Conservation (phyloP, 1,140 invertebrate species). For the Heterodera carotae region DNA sequence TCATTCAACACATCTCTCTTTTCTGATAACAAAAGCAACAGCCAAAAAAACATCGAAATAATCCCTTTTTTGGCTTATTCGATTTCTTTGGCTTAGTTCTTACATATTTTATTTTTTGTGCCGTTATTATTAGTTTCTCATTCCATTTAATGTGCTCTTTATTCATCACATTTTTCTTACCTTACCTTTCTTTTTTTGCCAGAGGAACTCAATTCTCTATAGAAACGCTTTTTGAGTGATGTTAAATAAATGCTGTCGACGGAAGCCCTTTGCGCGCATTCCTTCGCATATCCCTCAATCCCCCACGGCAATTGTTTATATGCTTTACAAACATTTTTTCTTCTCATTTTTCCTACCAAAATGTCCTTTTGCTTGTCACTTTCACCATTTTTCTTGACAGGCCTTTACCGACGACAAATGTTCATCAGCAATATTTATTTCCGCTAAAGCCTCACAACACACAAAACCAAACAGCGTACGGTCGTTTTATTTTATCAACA, state of each 20-base stretch:
- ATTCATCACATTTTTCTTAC: neutral
- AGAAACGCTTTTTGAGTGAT: conserved; percentile 4
- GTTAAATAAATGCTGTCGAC: neutral
- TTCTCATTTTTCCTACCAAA: neutral
- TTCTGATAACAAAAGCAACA: too few relatives aligned
- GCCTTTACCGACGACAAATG: too few relatives aligned
- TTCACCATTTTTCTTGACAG: too few relatives aligned
- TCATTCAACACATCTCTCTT: too few relatives aligned
- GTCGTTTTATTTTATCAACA: neutral
- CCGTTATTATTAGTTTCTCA: neutral
- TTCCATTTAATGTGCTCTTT: neutral
- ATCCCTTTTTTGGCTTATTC: neutral
- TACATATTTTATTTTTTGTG: neutral
- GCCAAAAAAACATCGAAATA: too few relatives aligned
- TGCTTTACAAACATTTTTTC: neutral
- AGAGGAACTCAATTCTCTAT: neutral
- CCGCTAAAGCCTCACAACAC: too few relatives aligned
- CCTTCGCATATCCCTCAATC: neutral
- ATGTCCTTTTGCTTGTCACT: too few relatives aligned
- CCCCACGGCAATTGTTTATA: too few relatives aligned
- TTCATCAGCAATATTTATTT: too few relatives aligned
- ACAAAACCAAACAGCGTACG: too few relatives aligned
- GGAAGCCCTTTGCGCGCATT: neutral
- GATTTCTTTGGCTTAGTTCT: neutral
- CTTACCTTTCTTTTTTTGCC: neutral